phyloP scores from a whole-genome alignment of 2,113 vertebrate species.

The Castor canadensis region DNA sequence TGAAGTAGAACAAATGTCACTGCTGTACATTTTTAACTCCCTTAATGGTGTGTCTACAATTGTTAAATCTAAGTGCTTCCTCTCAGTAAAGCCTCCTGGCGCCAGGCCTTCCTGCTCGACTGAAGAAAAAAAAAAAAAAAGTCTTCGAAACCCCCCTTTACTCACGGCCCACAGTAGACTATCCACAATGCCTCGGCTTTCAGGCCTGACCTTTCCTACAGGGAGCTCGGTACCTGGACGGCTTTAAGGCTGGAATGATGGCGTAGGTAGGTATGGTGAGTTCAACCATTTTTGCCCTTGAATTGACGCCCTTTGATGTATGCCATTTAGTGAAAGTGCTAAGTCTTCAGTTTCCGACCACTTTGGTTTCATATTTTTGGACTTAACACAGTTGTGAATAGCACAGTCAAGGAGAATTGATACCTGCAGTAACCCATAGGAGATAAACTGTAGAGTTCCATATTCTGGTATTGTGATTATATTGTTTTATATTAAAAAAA shows the following conservation, averaged over 20 bases:
- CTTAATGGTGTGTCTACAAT: conserved; percentile 77
- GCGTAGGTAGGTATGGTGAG: conserved; percentile 83
- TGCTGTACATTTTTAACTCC: conserved; percentile 86
- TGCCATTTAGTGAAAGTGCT: conserved; percentile 87
- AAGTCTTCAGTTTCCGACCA: conserved; percentile 86
- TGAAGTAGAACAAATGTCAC: conserved; percentile 84
- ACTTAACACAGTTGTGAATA: conserved; percentile 86
- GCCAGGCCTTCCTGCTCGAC: conserved; percentile 73
- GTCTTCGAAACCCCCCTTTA: conserved; percentile 48
- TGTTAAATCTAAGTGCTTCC: conserved; percentile 78
- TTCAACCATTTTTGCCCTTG: conserved; percentile 80
- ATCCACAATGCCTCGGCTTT: conserved; percentile 59
- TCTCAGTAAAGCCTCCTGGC: conserved; percentile 72
- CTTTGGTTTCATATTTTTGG: conserved; percentile 83
- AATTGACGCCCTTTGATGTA: conserved; percentile 84
- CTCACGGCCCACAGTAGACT: conserved; percentile 62
- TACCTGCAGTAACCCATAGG: conserved; percentile 85
- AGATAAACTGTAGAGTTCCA: conserved; percentile 83
- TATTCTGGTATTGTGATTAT: conserved; percentile 89
- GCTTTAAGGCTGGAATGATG: conserved; percentile 79
- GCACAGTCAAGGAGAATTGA: conserved; percentile 83
- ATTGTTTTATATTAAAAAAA: conserved; percentile 89
- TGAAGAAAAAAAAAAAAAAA: conserved; percentile 72
- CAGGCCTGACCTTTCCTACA: conserved; percentile 74
- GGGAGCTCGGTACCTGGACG: conserved; percentile 55